Evolutionary conservation across 2,113 vertebrate genomes (phyloP).

Genomic region (Leptocoma aspasia): DNA sequence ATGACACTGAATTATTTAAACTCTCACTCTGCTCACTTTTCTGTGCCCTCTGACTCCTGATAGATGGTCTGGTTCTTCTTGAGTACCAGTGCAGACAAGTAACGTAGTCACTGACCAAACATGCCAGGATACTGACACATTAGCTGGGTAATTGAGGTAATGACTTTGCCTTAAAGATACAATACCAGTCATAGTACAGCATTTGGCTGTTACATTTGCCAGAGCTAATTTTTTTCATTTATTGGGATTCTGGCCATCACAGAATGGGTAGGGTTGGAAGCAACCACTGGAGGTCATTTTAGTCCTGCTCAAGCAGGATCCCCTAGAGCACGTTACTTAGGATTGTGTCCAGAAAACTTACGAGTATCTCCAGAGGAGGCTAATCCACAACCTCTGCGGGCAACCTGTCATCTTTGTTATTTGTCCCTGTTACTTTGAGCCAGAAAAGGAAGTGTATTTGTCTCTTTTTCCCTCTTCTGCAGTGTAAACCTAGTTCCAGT

Average conservation of each 20-base stretch:
- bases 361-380: not conserved
- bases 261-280: not conserved
- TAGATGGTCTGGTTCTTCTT: not conserved
- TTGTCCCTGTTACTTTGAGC: not conserved
- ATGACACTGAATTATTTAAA: not conserved
- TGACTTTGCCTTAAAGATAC: not conserved
- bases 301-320: not conserved
- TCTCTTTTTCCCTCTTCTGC: not conserved
- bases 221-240: not conserved
- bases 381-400: not conserved
- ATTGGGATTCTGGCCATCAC: not conserved
- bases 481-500: not conserved
- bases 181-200: not conserved
- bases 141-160: not conserved
- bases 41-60: not conserved
- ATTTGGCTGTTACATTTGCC: not conserved
- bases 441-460: not conserved
- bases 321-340: rapidly evolving
- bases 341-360: not conserved
- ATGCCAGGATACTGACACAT: rapidly evolving
- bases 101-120: not conserved
- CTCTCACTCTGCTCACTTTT: not conserved
- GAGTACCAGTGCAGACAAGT: not conserved
- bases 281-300: not conserved
- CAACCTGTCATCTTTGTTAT: not conserved